These are phyloP conservation scores for Leptopterna dolabrata DNA, from an alignment of 2,888 invertebrate genomes.

Conservation along the genomic window DNA sequence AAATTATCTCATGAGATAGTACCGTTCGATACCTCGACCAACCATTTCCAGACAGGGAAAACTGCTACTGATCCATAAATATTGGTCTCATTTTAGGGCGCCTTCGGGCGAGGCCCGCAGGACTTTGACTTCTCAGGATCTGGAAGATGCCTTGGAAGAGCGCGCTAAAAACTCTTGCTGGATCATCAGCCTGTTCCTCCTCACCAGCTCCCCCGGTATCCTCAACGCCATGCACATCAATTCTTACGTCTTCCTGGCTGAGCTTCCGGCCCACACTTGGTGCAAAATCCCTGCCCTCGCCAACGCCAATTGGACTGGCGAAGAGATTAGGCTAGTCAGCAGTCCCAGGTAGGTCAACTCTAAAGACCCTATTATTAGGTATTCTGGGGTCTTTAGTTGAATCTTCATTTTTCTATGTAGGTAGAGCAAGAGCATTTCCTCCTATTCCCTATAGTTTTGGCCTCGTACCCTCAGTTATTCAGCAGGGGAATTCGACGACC, in stretches of 20 bases:
- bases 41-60: too few relatives aligned
- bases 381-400: too few relatives aligned
- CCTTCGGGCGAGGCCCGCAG: background rate
- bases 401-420: too few relatives aligned
- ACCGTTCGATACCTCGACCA: too few relatives aligned
- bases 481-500: too few relatives aligned
- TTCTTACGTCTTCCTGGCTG: constrained; percentile 71
- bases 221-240: constrained; percentile 67
- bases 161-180: constrained; percentile 55
- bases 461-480: too few relatives aligned
- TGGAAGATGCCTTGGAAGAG: constrained; percentile 54
- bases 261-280: constrained; percentile 68
- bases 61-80: too few relatives aligned
- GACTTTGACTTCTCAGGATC: constrained; percentile 36
- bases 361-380: too few relatives aligned
- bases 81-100: background rate
- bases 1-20: too few relatives aligned
- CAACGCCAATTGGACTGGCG: constrained; percentile 68
- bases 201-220: constrained; percentile 57
- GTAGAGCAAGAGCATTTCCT: too few relatives aligned
- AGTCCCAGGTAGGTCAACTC: constrained; percentile 63
- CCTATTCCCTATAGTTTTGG: too few relatives aligned
- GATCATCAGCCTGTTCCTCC: constrained; percentile 55
- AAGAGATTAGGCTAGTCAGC: constrained; percentile 68
- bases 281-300: constrained; percentile 68